Conservation (phyloP, 92 coral and sea anemone species). For the Diadumene lineata region DNA sequence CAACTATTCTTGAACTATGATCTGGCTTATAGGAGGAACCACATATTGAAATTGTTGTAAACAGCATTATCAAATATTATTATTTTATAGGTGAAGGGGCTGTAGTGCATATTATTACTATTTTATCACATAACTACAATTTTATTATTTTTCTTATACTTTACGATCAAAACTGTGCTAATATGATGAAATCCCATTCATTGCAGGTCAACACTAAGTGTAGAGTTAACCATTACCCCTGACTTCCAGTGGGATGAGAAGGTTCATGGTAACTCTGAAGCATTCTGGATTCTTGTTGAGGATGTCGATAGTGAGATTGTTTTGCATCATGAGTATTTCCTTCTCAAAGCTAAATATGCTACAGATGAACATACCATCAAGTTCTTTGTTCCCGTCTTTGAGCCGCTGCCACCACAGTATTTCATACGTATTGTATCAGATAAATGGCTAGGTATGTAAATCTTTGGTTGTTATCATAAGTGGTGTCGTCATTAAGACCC, state of each 20-base stretch:
- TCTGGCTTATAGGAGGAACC: too few relatives aligned
- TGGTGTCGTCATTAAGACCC: too few relatives aligned
- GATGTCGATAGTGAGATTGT: conserved; percentile 98
- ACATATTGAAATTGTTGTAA: too few relatives aligned
- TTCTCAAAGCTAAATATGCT: conserved; percentile 95
- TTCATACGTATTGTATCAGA: conserved; percentile 96
- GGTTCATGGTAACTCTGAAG: conserved; percentile 93
- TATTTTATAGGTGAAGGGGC: too few relatives aligned
- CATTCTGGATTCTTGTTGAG: conserved; percentile 98
- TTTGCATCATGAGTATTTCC: conserved; percentile 94
- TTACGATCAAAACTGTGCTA: too few relatives aligned
- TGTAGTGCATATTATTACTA: too few relatives aligned
- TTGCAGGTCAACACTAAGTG: conserved; percentile 89
- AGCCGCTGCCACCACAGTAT: conserved; percentile 98
- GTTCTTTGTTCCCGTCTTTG: conserved; percentile 97
- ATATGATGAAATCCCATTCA: neutral
- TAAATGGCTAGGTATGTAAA: conserved; percentile 95
- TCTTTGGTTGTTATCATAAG: too few relatives aligned
- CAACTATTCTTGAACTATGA: too few relatives aligned
- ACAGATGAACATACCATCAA: conserved; percentile 92
- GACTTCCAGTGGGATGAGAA: conserved; percentile 99
- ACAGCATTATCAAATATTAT: too few relatives aligned
- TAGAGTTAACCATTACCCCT: conserved; percentile 92
- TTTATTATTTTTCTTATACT: too few relatives aligned
- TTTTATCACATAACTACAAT: too few relatives aligned